phyloP scores from a whole-genome alignment of 2,113 vertebrate species.

The Nicator chloris region DNA sequence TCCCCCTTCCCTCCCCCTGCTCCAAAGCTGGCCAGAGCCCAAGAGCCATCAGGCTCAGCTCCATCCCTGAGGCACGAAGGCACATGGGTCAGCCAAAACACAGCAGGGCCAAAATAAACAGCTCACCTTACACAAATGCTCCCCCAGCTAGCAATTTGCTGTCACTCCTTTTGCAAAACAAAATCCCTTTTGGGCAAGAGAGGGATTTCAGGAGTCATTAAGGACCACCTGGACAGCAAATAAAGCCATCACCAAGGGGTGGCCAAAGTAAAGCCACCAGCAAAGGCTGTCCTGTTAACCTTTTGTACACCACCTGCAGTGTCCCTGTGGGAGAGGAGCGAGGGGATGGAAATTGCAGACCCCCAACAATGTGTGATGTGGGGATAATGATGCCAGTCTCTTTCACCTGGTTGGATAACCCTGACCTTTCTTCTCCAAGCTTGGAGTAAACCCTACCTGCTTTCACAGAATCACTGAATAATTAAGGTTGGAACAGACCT shows the following conservation, averaged over 20 bases:
- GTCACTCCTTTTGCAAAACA: neutral
- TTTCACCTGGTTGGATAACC: neutral
- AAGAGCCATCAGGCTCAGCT: neutral
- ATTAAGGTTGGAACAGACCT: neutral
- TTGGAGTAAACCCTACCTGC: neutral
- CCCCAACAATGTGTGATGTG: accelerated
- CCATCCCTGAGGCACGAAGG: neutral
- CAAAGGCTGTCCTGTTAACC: neutral
- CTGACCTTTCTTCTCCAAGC: neutral
- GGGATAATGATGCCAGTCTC: neutral
- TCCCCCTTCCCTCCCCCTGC: neutral
- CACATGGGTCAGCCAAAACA: slow-evolving; percentile 17
- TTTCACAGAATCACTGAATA: neutral
- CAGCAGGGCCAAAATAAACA: slow-evolving; percentile 35
- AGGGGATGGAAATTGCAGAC: neutral
- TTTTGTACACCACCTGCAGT: neutral
- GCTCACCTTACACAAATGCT: slow-evolving; percentile 2
- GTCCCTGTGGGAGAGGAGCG: accelerated
- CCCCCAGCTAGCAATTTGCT: slow-evolving; percentile 14
- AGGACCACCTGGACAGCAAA: neutral
- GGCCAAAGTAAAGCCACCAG: neutral
- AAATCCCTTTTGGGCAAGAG: neutral
- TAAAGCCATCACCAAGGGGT: neutral
- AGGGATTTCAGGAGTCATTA: neutral
- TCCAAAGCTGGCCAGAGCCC: neutral